phyloP scores from a whole-genome alignment of 1,140 invertebrate species.

The Calephelis nemesis region DNA sequence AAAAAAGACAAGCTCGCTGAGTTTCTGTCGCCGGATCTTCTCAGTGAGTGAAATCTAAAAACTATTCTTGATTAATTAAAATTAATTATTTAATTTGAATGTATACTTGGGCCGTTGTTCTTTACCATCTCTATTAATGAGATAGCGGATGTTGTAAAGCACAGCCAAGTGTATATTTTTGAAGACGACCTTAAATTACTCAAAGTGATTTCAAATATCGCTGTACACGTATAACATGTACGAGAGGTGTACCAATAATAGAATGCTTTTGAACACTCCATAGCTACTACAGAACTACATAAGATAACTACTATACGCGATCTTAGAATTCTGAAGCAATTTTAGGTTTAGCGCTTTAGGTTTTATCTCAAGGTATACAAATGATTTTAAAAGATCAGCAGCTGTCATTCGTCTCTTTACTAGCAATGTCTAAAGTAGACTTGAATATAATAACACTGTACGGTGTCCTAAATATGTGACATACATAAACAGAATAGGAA shows the following conservation, averaged over 20 bases:
- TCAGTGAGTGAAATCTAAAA: no score
- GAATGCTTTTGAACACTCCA: no score
- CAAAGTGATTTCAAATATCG: background rate
- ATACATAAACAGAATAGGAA: background rate
- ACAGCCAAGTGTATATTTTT: constrained; percentile 15
- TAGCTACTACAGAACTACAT: no score
- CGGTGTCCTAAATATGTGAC: constrained; percentile 7
- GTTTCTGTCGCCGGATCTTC: no score
- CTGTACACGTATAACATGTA: background rate
- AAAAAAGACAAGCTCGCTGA: no score
- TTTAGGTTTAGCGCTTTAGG: background rate
- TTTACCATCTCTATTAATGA: constrained; percentile 18
- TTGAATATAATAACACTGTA: constrained; percentile 1
- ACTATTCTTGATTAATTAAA: no score
- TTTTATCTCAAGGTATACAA: background rate
- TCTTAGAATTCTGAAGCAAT: constrained; percentile 2
- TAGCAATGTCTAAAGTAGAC: background rate
- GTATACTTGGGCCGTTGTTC: background rate
- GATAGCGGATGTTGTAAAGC: background rate
- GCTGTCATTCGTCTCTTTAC: constrained; percentile 1
- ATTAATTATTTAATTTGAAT: no score
- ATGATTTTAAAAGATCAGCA: background rate
- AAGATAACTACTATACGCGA: background rate
- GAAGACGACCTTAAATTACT: constrained; percentile 20
- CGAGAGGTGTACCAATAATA: no score